Base-by-base conservation (phyloP, 2,888 invertebrate species). In the Deroplatys truncata region DNA sequence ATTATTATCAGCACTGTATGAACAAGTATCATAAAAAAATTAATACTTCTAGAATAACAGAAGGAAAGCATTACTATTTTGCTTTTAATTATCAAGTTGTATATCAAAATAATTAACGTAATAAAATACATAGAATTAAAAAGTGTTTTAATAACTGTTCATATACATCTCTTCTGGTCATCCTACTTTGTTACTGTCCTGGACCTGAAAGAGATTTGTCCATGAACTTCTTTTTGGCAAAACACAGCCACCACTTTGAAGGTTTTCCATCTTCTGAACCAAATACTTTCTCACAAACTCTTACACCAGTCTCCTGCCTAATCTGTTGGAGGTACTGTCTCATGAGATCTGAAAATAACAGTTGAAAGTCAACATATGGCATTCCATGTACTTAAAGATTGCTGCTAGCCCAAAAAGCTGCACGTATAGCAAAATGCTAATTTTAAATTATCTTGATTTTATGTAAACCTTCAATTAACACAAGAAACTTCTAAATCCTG, bases 231-330 rank as follows among this genome's bases (percentile, higher is more conserved):
- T 99, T 98, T 93, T 99, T 99, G 49, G 99, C 97, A 94, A 99
- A 99, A 93, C 99, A 99, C 89, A 99, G 94, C 99, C 99, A 99
- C 99, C 99, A 99, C 94, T 99, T 99, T 93, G 98, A 98, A 15
- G 99, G 99, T 92, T 98, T 98, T 13, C 98, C 98, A 93, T 98
- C 98, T 91, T 97, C 97, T 20, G 96, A 95, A 85, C 96, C 96
- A 93, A 98, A 99, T 3, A 98, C 99, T 94, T 97, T 98, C 90
- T 99, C 99, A 93, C 98, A 96, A 25, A 99, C 96, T 91, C 99
- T 95, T 89, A 95, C 94, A 3, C 99, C 99, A 49, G 98, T 98
- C 94, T 99, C 99, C 94, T 99, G 99, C 90, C 99, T 95, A 90
- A 99, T 93, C 94, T 99, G 99, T 91, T 97, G 97, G 90, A 99